These are phyloP conservation scores for Hyalella azteca DNA, from an alignment of 2,888 invertebrate genomes.

Conservation along the genomic window DNA sequence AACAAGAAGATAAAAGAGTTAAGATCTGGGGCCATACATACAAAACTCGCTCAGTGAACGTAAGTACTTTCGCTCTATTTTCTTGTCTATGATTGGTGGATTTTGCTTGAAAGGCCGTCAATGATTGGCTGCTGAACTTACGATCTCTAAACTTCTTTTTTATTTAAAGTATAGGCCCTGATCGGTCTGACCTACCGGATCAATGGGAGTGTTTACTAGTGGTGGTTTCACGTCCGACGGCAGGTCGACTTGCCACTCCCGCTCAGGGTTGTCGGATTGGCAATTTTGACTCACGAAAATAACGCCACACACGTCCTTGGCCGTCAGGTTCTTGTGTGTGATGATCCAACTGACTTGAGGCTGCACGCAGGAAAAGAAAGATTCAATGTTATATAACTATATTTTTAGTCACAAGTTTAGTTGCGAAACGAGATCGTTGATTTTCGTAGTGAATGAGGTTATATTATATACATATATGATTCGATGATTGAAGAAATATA, in stretches of 20 bases:
- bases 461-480: neutral
- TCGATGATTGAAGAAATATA: too few relatives aligned
- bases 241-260: constrained; percentile 88
- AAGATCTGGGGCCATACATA: too few relatives aligned
- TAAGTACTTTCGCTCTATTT: too few relatives aligned
- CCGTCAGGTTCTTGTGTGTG: constrained; percentile 69
- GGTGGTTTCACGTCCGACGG: constrained; percentile 86
- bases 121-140: too few relatives aligned
- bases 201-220: constrained; percentile 60
- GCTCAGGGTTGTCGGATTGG: constrained; percentile 84
- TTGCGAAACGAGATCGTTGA: too few relatives aligned
- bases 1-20: too few relatives aligned
- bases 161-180: too few relatives aligned
- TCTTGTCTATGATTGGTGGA: too few relatives aligned
- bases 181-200: neutral
- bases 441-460: too few relatives aligned
- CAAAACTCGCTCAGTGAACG: too few relatives aligned
- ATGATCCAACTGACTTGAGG: constrained; percentile 22
- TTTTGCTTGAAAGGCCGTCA: too few relatives aligned
- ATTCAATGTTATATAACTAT: neutral
- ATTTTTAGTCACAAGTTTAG: neutral
- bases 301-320: constrained; percentile 90
- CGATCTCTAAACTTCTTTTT: too few relatives aligned
- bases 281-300: constrained; percentile 90
- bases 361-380: neutral